phyloP scores from a whole-genome alignment of 2,888 invertebrate genomes.

The Eubasilissa splendida region DNA sequence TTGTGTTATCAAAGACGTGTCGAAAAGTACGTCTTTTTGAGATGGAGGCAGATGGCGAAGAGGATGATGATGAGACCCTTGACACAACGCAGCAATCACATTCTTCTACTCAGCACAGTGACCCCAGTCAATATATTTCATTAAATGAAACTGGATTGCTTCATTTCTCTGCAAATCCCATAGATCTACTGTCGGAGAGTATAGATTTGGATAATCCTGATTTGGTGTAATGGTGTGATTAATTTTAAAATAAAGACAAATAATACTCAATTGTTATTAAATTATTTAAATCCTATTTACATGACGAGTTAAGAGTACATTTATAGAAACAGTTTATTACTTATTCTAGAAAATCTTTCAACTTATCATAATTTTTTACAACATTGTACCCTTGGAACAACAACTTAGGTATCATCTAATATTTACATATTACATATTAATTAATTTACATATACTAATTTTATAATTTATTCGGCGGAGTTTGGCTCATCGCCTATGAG shows the following conservation, averaged over 20 bases:
- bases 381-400: not conserved
- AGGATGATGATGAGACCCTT: slow-evolving; percentile 80
- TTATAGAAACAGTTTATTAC: too few relatives aligned
- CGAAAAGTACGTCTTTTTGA: slow-evolving; percentile 90
- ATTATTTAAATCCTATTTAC: too few relatives aligned
- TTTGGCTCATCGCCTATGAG: too few relatives aligned
- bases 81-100: slow-evolving; percentile 68
- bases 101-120: slow-evolving; percentile 62
- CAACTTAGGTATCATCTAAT: too few relatives aligned
- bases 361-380: not conserved
- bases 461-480: too few relatives aligned
- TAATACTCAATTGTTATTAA: not conserved
- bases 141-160: slow-evolving; percentile 45
- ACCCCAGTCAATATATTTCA: slow-evolving; percentile 62
- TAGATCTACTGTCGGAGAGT: slow-evolving; percentile 37
- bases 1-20: slow-evolving; percentile 84
- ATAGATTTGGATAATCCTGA: slow-evolving; percentile 51
- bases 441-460: too few relatives aligned
- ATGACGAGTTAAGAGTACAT: too few relatives aligned
- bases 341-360: too few relatives aligned
- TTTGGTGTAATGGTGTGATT: slow-evolving; percentile 23
- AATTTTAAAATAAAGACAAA: not conserved
- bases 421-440: too few relatives aligned
- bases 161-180: slow-evolving; percentile 42
- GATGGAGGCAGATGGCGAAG: slow-evolving; percentile 94